Base-by-base conservation (phyloP, 2,113 vertebrate species). In the Bos javanicus region DNA sequence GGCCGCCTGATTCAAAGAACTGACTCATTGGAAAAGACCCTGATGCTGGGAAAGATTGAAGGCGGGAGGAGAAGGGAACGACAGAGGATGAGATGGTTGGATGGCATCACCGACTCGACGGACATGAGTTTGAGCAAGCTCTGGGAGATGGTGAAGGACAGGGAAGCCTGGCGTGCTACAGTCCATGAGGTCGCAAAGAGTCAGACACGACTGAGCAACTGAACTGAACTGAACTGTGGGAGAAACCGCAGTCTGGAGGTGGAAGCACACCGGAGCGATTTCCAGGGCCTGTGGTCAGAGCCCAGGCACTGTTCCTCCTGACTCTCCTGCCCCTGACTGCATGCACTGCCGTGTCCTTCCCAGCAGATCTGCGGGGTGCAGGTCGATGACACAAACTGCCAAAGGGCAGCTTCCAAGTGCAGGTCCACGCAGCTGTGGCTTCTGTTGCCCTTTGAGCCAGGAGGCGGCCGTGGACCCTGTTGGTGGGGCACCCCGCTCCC, bases 291-390 rank as follows among this genome's bases (percentile, higher is more conserved):
- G 52, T 39, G 5, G 12, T 25, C 30, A 9, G 62, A 14, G 14
- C 5, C 9, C 0, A 0, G 21, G 36, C 6, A 4, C 48, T 21
- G 1, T 16, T 46, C 78, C 48, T 11, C 11, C 48, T 3, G 12
- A 15, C 3, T 33, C 26, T 23, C 6, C 25, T 0, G 5, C 4
- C 25, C 23, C 14, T 23, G n/a, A 7, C 21, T 0, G 2, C 0
- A 0, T 0, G 2, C 2, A 2, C 26, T 21, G 5, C 56, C 0
- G 0, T 0, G 4, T 1, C 6, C 50, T 57, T 64, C 16, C 82
- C 28, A 2, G 67, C 14, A 30, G 2, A 0, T 2, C 6, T 17
- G 0, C 0, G 2, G 30, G 6, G 6, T 5, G 17, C 0, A 14
- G 26, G 39, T 13, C 43, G 1, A 8, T 43, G 9, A 4, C 76